These are phyloP conservation scores for Uria lomvia DNA, from an alignment of 2,113 vertebrate species.

Conservation along the genomic window DNA sequence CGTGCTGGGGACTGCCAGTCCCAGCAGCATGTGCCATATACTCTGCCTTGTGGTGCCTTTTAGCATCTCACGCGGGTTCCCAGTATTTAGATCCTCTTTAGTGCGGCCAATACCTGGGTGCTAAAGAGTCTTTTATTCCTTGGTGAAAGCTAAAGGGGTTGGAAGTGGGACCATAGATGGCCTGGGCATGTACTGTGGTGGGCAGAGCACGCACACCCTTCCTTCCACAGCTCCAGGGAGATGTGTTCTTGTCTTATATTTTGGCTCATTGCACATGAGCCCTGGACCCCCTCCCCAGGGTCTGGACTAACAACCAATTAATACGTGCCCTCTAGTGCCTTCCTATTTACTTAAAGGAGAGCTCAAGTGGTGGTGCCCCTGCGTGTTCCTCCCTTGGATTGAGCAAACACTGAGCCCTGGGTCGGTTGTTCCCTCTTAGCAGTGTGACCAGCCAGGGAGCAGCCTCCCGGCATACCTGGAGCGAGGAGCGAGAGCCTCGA, in stretches of 20 bases:
- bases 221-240: not conserved
- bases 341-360: not conserved
- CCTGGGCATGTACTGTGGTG: not conserved
- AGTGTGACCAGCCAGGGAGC: not conserved
- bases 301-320: not conserved
- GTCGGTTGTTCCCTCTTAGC: not conserved
- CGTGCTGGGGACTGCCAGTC: not conserved
- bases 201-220: not conserved
- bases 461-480: not conserved
- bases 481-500: not conserved
- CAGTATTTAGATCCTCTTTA: not conserved
- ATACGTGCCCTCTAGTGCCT: not conserved
- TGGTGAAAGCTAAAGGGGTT: not conserved
- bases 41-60: not conserved
- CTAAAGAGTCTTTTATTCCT: not conserved
- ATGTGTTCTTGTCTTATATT: accelerated
- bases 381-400: not conserved
- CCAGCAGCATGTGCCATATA: accelerated
- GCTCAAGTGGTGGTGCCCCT: not conserved
- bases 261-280: not conserved
- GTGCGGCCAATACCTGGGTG: not conserved
- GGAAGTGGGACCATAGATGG: accelerated
- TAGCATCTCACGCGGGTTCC: not conserved
- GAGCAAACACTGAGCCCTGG: not conserved
- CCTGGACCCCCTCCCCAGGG: not conserved